Base-by-base conservation (phyloP, 2,797 vertebrate genomes). In the Manis crassicaudata region DNA sequence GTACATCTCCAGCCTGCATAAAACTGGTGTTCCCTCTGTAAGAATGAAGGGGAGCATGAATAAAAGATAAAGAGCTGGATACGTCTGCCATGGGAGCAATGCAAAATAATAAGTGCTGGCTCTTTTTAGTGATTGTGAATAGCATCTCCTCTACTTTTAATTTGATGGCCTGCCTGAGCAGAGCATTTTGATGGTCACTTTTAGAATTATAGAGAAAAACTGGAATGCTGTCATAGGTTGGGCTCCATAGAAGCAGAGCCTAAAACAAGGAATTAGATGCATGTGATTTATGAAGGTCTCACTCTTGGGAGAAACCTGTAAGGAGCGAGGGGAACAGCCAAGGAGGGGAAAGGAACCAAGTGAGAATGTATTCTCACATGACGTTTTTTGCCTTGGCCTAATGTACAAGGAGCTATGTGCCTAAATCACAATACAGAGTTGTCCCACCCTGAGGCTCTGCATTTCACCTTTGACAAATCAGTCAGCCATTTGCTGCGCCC, bases 21-120 rank as follows among this genome's bases (percentile, higher is more conserved):
- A 92, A 96, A 83, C 52, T 14, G 23, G 29, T 75, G 37, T 65
- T 84, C 50, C 85, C 23, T 65, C 85, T 58, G 5, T 58, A 81
- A 85, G n/a, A 87, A 89, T 52, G 17, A 92, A 93, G 16, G 8
- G 20, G 35, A 50, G 16, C 67, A 73, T 60, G 35, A 93, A 90
- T 79, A 77, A 96, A 96, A 80, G 27, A 70, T n/a, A 84, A 96
- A 68, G 35, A 80, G 27, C 62, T 88, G 79, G 68, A 94, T 92
- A 58, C 56, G 27, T 65, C 43, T 32, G 18, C 54, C 10, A 17
- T 20, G 29, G 70, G 52, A 65, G 17, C 25, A 52, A 84, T 67
- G 56, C 20, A 76, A 11, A 13, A 58, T 85, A 90, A 87, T 63
- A 95, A 81, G 92, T 50, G 25, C 73, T 81, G 37, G 80, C 12